Evolutionary conservation across 2,888 invertebrate species (phyloP), one percentile per base, ranked within the genome.

Genomic region (Zootermopsis nevadensis): DNA sequence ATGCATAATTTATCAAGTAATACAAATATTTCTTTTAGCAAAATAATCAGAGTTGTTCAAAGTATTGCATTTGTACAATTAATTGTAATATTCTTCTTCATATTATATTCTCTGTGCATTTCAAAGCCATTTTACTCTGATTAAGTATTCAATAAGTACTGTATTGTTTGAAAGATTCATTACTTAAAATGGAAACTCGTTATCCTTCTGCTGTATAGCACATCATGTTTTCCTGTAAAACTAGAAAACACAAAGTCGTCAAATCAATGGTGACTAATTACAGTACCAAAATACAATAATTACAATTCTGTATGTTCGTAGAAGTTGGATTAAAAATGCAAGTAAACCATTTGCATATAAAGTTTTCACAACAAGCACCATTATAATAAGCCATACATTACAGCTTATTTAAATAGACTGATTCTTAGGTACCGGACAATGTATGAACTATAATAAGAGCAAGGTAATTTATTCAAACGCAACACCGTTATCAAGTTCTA

Each of bases 301-400:
- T 55, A 60, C 27, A 35, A 77, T 66, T 66, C 24, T 79, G 66
- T 79, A n/a, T 38, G 31, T 35, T 22, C 60, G 24, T 31, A 77
- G 33, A 79, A 60, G 55, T 35, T 79, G 38, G 35, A 60, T 79
- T 33, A 66, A 55, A 60, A 79, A 60, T 79, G 55, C 66, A 66
- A 38, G 35, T 38, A 79, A 79, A 55, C 53, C n/a, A 79, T 79
- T 60, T n/a, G 60, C 38, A 79, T 79, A 66, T 48, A 66, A 31
- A 79, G 79, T 79, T 79, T 79, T 79, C 79, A 79, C 79, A 60
- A 27, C n/a, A 31, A 79, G 79, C 79, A 79, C 79, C 79, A 79
- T 66, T 66, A 60, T 27, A 60, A 60, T 60, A 60, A 60, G n/a
- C n/a, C n/a, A 27, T 60, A 60, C 15, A 8, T 27, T 60, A 60